These are phyloP conservation scores for Crossocerus cetratus DNA, from an alignment of 2,888 invertebrate species.

Conservation along the genomic window DNA sequence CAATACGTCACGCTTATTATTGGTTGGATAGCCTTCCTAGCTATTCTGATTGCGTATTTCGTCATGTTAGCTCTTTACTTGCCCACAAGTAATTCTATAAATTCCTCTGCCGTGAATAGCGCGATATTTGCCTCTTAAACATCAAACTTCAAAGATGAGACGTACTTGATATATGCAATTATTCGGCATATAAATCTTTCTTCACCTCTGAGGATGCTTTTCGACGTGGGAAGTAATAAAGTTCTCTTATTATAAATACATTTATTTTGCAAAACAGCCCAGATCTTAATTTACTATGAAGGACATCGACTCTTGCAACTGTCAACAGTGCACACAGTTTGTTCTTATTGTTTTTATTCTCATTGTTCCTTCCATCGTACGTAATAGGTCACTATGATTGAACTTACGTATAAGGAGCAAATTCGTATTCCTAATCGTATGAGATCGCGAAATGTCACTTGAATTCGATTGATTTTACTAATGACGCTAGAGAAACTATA, in stretches of 20 bases:
- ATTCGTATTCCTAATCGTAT: too few species aligned
- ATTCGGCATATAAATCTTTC: constrained; percentile 13
- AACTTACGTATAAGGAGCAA: too few species aligned
- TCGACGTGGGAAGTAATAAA: too few species aligned
- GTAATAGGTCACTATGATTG: too few species aligned
- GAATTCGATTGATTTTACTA: too few species aligned
- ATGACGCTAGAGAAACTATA: too few species aligned
- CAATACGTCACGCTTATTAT: constrained; percentile 58
- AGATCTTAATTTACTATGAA: constrained; percentile 24
- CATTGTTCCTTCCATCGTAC: neutral
- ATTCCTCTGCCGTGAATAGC: constrained; percentile 1
- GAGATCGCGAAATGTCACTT: too few species aligned
- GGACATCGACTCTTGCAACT: constrained; percentile 30
- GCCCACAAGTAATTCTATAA: constrained; percentile 22
- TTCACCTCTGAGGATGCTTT: neutral
- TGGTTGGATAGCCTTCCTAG: constrained; percentile 64
- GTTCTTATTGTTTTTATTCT: constrained; percentile 1
- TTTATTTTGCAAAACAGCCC: constrained; percentile 59
- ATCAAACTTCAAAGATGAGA: neutral
- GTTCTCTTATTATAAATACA: constrained; percentile 59
- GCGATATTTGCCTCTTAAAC: neutral
- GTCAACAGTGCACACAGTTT: constrained; percentile 37
- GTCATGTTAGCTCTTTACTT: constrained; percentile 56
- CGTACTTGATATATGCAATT: constrained; percentile 6
- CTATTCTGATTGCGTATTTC: constrained; percentile 55